Evolutionary conservation across 2,888 invertebrate genomes (phyloP).

Genomic region (Alcis repandata): DNA sequence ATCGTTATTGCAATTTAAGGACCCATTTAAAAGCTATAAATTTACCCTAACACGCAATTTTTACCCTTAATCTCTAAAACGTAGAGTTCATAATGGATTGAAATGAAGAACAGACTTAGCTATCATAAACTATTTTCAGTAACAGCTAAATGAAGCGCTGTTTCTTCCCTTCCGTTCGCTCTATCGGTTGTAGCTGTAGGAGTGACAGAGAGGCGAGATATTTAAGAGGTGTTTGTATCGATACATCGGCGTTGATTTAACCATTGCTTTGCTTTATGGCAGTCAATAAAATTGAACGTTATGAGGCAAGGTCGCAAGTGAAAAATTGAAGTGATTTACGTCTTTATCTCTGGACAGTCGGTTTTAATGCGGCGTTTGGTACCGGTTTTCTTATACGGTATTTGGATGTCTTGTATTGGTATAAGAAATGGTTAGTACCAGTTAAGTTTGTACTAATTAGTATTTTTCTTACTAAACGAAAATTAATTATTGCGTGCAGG

Average conservation of each 20-base stretch:
- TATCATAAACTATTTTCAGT: slow-evolving; percentile 85
- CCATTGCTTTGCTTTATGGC: slow-evolving; percentile 86
- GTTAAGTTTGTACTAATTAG: too few relatives aligned
- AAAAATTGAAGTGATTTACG: slow-evolving; percentile 82
- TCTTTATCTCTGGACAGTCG: slow-evolving; percentile 73
- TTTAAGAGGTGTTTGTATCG: slow-evolving; percentile 85
- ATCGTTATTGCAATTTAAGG: slow-evolving; percentile 86
- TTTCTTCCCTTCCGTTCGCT: slow-evolving; percentile 59
- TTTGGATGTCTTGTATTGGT: background rate
- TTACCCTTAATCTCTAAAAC: slow-evolving; percentile 40
- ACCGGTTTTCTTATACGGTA: slow-evolving; percentile 39
- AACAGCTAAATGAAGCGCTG: slow-evolving; percentile 77
- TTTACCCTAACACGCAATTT: slow-evolving; percentile 52
- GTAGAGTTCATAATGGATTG: slow-evolving; percentile 61
- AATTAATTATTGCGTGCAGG: too few relatives aligned
- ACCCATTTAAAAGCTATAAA: slow-evolving; percentile 85
- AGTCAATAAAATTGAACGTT: slow-evolving; percentile 86
- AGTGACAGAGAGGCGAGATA: slow-evolving; percentile 65
- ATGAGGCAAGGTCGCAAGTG: slow-evolving; percentile 85
- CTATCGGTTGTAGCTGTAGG: slow-evolving; percentile 45
- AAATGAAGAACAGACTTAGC: slow-evolving; percentile 58
- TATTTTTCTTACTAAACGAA: too few relatives aligned
- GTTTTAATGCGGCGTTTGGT: slow-evolving; percentile 51
- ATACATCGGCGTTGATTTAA: slow-evolving; percentile 85
- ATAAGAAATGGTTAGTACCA: too few relatives aligned